phyloP scores from a whole-genome alignment of 2,888 invertebrate species.

The Phasia obesa region DNA sequence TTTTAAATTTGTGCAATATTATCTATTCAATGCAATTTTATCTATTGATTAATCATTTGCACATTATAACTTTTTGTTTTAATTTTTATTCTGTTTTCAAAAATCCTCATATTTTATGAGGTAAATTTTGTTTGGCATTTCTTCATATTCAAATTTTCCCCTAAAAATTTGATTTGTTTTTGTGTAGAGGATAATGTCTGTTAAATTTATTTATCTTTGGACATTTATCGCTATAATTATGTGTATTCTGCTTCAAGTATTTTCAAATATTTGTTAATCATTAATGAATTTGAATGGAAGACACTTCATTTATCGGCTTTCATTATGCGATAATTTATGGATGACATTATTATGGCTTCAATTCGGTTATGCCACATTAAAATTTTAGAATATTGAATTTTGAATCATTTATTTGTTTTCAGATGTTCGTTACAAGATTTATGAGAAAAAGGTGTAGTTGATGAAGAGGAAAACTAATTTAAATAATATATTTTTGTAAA shows the following conservation, averaged over 20 bases:
- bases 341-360: conserved; percentile 66
- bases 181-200: not conserved
- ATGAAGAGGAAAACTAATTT: conserved; percentile 29
- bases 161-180: conserved; percentile 17
- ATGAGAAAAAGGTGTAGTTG: conserved; percentile 51
- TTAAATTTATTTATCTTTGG: conserved; percentile 49
- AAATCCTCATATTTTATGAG: conserved; percentile 3
- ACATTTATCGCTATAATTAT: conserved; percentile 65
- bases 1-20: conserved; percentile 31
- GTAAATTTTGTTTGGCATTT: not conserved
- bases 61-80: not conserved
- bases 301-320: conserved; percentile 49
- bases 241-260: conserved; percentile 61
- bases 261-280: conserved; percentile 67
- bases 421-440: conserved; percentile 51
- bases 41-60: conserved; percentile 35
- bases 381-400: conserved; percentile 67
- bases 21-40: conserved; percentile 39
- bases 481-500: not conserved
- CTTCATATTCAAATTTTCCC: conserved; percentile 8
- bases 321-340: conserved; percentile 66
- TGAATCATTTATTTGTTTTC: conserved; percentile 48
- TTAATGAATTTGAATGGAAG: conserved; percentile 45
- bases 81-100: conserved; percentile 25
- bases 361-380: conserved; percentile 69